phyloP scores from a whole-genome alignment of 2,888 invertebrate genomes.

The Acronicta psi region DNA sequence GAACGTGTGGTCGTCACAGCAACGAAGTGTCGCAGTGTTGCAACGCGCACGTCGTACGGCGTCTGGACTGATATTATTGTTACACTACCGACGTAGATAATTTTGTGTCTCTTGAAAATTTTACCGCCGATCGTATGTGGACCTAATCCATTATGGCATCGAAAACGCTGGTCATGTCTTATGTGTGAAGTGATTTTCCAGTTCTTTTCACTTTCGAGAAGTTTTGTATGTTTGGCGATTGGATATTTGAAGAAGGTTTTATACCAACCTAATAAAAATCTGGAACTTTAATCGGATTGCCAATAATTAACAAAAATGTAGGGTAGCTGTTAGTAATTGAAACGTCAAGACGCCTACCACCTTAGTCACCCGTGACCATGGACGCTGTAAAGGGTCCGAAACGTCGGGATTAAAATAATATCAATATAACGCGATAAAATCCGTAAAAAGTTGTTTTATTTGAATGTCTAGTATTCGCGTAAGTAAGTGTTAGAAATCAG shows the following conservation, averaged over 20 bases:
- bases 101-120: constrained; percentile 41
- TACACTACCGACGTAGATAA: constrained; percentile 35
- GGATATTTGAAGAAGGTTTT: not conserved
- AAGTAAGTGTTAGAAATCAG: no score
- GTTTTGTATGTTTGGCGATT: not conserved
- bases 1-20: constrained; percentile 12
- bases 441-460: no score
- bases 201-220: not conserved
- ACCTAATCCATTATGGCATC: constrained; percentile 27
- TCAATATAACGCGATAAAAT: no score
- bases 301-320: no score
- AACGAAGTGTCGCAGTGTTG: constrained; percentile 18
- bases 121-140: constrained; percentile 21
- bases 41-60: constrained; percentile 36
- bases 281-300: no score
- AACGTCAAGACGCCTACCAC: no score
- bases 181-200: constrained; percentile 2
- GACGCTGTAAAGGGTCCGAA: no score
- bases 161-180: constrained; percentile 21
- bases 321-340: no score
- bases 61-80: constrained; percentile 56
- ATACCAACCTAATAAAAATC: not conserved
- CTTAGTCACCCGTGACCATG: no score
- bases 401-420: no score
- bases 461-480: no score